phyloP scores from a whole-genome alignment of 2,888 invertebrate genomes.

The Meganola albula region DNA sequence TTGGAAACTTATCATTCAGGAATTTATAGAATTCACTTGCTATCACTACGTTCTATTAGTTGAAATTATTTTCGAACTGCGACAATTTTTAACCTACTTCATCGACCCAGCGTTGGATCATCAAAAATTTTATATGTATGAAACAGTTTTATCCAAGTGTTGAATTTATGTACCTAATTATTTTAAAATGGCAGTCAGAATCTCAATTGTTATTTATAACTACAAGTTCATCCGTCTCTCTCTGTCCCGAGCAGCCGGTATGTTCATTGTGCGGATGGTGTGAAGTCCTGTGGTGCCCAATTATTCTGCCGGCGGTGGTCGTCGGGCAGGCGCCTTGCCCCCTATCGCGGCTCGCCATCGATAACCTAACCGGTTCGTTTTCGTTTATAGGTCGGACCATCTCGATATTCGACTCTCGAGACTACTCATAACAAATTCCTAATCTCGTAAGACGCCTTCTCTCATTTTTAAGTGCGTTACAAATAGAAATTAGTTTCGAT shows the following conservation, averaged over 20 bases:
- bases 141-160: no score
- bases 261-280: constrained; percentile 52
- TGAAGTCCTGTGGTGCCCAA: constrained; percentile 76
- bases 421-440: constrained; percentile 37
- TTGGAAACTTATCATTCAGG: no score
- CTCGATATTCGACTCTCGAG: constrained; percentile 38
- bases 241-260: constrained; percentile 19
- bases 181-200: not conserved
- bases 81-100: no score
- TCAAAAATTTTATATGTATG: no score
- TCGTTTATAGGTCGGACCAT: constrained; percentile 61
- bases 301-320: constrained; percentile 71
- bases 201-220: not conserved
- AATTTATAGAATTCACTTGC: no score
- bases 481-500: constrained; percentile 25
- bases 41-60: no score
- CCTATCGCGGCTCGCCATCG: constrained; percentile 74
- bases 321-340: constrained; percentile 66
- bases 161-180: no score
- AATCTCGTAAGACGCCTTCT: constrained; percentile 30
- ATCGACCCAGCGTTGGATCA: no score
- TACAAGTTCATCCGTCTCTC: constrained; percentile 27
- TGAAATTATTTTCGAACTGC: no score
- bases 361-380: constrained; percentile 66
- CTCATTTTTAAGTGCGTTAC: constrained; percentile 25